Evolutionary conservation across 2,888 invertebrate genomes (phyloP).

Genomic region (Hoplodrina blanda): DNA sequence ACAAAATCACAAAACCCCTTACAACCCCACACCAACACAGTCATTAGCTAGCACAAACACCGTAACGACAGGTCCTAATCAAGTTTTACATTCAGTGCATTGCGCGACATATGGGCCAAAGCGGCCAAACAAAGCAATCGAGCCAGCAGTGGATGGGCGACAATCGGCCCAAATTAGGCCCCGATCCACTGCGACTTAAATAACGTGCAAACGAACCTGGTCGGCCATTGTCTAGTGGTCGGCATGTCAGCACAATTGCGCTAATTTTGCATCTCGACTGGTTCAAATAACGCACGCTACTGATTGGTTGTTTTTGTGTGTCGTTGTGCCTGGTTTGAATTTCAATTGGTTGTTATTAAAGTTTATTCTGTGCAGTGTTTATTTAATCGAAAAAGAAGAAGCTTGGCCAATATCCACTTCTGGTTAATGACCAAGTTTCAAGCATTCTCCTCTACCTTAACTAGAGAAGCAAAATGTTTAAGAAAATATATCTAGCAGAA

Average conservation of each 20-base stretch:
- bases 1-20: constrained; percentile 2
- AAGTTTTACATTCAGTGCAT: constrained; percentile 48
- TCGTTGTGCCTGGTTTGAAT: constrained; percentile 21
- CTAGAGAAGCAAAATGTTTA: neutral
- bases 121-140: constrained; percentile 51
- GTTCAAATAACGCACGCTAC: constrained; percentile 36
- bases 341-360: constrained; percentile 15
- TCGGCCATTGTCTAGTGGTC: constrained; percentile 42
- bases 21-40: constrained; percentile 27
- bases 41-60: constrained; percentile 39
- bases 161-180: constrained; percentile 55
- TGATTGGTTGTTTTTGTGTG: constrained; percentile 46
- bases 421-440: neutral
- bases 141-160: constrained; percentile 40
- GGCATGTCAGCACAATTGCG: constrained; percentile 40
- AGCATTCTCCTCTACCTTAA: neutral
- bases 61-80: constrained; percentile 48
- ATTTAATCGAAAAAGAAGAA: constrained; percentile 3
- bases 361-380: neutral
- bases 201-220: constrained; percentile 52
- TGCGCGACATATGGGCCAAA: constrained; percentile 42
- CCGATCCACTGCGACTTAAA: constrained; percentile 52
- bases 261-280: constrained; percentile 46
- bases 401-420: neutral
- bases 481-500: neutral